Conservation (phyloP, 2,113 vertebrate genomes). For the Colossoma macropomum region DNA sequence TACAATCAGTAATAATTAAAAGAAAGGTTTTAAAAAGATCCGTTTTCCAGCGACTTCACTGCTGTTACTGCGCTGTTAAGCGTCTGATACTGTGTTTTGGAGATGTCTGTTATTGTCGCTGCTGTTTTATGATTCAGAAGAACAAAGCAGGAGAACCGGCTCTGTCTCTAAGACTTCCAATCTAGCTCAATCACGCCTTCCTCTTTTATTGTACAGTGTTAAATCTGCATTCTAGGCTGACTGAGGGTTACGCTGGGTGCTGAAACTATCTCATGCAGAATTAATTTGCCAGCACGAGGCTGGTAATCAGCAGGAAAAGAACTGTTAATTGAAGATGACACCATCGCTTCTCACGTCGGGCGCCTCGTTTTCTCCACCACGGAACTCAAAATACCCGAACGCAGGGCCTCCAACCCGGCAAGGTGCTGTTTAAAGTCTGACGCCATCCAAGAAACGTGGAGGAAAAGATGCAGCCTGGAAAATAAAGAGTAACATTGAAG, state of each 20-base stretch:
- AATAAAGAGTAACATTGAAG: background rate
- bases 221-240: background rate
- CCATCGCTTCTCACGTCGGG: constrained; percentile 58
- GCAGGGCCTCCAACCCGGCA: background rate
- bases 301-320: constrained; percentile 68
- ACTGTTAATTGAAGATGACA: constrained; percentile 77
- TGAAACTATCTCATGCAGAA: constrained; percentile 79
- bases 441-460: background rate
- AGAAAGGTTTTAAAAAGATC: too few relatives aligned
- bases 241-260: background rate
- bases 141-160: background rate
- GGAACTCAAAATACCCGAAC: constrained; percentile 11
- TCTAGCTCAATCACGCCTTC: background rate
- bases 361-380: constrained; percentile 57
- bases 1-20: too few relatives aligned
- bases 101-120: background rate
- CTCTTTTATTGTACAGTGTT: background rate
- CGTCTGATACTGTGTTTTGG: too few relatives aligned
- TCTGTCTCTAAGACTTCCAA: constrained; percentile 1
- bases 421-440: constrained; percentile 48
- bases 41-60: too few relatives aligned
- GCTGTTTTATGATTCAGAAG: background rate
- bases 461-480: background rate
- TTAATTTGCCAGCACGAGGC: constrained; percentile 78
- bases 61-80: too few relatives aligned